These are phyloP conservation scores for Drosophila navojoa DNA, from an alignment of 1,140 invertebrate genomes.

Conservation along the genomic window DNA sequence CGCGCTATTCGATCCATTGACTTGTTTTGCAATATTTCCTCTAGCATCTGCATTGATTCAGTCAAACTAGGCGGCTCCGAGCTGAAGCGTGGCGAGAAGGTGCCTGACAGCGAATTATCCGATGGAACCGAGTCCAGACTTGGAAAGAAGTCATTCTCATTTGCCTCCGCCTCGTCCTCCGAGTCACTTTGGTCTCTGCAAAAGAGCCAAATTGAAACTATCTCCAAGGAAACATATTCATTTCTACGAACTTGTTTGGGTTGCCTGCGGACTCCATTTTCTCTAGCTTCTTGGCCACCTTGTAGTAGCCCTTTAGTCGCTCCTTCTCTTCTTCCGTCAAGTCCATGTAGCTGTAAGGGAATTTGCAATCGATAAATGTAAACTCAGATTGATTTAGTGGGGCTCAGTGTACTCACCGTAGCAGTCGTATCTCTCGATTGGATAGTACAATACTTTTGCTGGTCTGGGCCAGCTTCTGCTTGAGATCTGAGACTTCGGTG, in stretches of 20 bases:
- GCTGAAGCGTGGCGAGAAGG: conserved; percentile 88
- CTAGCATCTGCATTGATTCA: conserved; percentile 95
- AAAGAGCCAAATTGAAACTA: too few species aligned
- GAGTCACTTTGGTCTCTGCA: conserved; percentile 87
- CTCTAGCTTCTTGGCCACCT: conserved; percentile 96
- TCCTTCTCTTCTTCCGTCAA: conserved; percentile 97
- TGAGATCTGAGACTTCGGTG: conserved; percentile 94
- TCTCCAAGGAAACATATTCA: background rate
- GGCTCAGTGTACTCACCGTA: conserved; percentile 86
- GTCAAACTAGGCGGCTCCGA: conserved; percentile 94
- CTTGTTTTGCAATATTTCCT: conserved; percentile 92
- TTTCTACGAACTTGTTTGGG: conserved; percentile 86
- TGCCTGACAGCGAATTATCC: conserved; percentile 87
- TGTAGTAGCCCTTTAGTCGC: conserved; percentile 95
- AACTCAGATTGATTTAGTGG: background rate
- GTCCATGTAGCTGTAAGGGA: conserved; percentile 89
- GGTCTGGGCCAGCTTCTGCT: conserved; percentile 91
- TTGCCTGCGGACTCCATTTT: conserved; percentile 90
- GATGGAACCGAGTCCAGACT: conserved; percentile 91
- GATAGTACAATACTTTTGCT: conserved; percentile 94
- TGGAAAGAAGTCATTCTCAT: conserved; percentile 88
- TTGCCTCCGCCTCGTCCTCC: conserved; percentile 88
- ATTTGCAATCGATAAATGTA: background rate
- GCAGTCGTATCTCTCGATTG: conserved; percentile 94
- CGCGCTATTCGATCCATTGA: conserved; percentile 94